These are phyloP conservation scores for Aptenodytes patagonicus DNA, from an alignment of 2,113 vertebrate species.

Conservation along the genomic window DNA sequence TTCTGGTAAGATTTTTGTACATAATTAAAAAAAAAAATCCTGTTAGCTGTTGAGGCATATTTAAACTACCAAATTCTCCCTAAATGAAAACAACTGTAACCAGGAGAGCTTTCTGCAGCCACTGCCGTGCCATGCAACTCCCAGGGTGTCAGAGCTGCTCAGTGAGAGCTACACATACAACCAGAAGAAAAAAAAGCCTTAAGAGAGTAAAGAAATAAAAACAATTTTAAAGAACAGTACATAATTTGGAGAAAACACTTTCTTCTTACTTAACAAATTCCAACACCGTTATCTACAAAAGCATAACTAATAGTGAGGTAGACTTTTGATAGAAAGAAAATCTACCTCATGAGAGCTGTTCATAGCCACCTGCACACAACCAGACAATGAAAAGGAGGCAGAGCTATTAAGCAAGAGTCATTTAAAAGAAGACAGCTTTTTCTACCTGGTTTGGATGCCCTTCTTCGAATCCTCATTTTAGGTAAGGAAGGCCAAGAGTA, in stretches of 20 bases:
- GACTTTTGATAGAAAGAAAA: neutral
- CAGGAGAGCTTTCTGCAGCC: neutral
- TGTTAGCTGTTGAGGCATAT: neutral
- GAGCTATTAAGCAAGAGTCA: neutral
- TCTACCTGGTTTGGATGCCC: conserved; percentile 89
- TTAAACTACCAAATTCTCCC: neutral
- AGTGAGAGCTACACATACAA: neutral
- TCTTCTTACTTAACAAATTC: neutral
- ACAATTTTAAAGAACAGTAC: neutral
- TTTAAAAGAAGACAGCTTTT: neutral
- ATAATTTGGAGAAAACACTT: neutral
- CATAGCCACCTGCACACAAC: neutral
- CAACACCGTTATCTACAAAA: neutral
- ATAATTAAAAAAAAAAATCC: neutral
- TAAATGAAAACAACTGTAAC: conserved; percentile 25
- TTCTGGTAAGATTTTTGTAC: neutral
- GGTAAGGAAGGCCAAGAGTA: conserved; percentile 99
- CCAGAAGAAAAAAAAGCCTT: neutral
- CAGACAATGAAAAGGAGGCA: conserved; percentile 8
- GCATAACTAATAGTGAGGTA: neutral
- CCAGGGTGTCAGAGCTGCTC: neutral
- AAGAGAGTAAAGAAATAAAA: neutral
- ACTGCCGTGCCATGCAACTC: neutral
- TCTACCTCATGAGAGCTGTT: neutral
- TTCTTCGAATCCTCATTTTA: conserved; percentile 92